Conservation (phyloP, 2,888 invertebrate species). For the Epinotia nisella region DNA sequence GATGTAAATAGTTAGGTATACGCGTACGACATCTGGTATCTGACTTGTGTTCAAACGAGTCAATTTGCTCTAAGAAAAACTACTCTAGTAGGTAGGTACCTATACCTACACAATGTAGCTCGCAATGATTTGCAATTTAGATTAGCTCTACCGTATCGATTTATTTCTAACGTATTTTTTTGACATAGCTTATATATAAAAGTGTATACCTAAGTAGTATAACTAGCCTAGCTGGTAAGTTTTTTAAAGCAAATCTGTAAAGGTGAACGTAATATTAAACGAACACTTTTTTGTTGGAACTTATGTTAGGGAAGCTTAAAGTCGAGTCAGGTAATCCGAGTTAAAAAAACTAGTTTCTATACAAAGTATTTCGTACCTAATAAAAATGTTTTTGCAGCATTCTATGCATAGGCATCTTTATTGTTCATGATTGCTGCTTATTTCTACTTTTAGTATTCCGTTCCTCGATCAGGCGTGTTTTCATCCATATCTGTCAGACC, state of each 20-base stretch:
- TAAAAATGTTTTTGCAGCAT: constrained; percentile 18
- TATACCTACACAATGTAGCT: constrained; percentile 18
- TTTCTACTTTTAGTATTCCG: constrained; percentile 2
- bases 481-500: too few relatives aligned
- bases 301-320: neutral
- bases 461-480: neutral
- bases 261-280: neutral
- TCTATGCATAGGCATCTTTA: constrained; percentile 6
- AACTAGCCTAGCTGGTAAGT: too few relatives aligned
- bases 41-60: constrained; percentile 33
- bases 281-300: neutral
- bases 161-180: constrained; percentile 44
- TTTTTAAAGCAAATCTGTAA: constrained; percentile 10
- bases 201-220: neutral
- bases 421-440: constrained; percentile 17
- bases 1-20: constrained; percentile 40
- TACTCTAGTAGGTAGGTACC: constrained; percentile 25
- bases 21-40: constrained; percentile 38
- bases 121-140: constrained; percentile 46
- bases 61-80: constrained; percentile 39
- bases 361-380: constrained; percentile 13
- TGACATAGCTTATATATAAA: constrained; percentile 27
- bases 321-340: neutral
- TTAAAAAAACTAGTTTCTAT: constrained; percentile 17
- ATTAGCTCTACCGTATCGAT: constrained; percentile 38